Evolutionary conservation across 2,888 invertebrate species (phyloP).

Genomic region (Bhutanitis thaidina): DNA sequence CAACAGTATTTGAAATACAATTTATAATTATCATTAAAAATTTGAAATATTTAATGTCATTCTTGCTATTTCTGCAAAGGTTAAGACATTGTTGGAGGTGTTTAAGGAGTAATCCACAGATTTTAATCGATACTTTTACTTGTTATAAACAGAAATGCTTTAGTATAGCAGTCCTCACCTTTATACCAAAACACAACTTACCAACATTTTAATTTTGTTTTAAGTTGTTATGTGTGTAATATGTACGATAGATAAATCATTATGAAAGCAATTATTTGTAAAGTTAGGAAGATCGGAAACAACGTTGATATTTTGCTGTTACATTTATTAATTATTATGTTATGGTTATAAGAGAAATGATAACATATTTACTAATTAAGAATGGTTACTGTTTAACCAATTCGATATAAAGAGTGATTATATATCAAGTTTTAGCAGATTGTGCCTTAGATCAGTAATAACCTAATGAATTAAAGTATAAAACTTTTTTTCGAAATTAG

Average conservation of each 20-base stretch:
- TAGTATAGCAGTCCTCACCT: constrained; percentile 76
- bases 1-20: constrained; percentile 34
- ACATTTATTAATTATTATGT: constrained; percentile 66
- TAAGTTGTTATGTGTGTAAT: constrained; percentile 73
- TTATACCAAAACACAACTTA: constrained; percentile 80
- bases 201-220: constrained; percentile 73
- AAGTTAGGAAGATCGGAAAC: constrained; percentile 50
- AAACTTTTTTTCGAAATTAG: constrained; percentile 43
- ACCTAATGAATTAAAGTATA: constrained; percentile 27
- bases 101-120: constrained; percentile 4
- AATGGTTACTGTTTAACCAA: constrained; percentile 58
- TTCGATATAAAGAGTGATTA: constrained; percentile 59
- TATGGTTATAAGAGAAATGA: constrained; percentile 52
- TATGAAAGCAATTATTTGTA: constrained; percentile 63
- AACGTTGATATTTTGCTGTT: constrained; percentile 73
- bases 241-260: constrained; percentile 66
- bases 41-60: not conserved
- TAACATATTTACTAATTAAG: constrained; percentile 55
- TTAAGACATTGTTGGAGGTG: constrained; percentile 3
- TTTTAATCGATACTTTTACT: constrained; percentile 18
- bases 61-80: not conserved
- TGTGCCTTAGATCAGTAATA: constrained; percentile 75
- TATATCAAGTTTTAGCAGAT: constrained; percentile 65
- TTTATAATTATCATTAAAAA: not conserved
- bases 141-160: constrained; percentile 36